Base-by-base conservation (phyloP, 2,797 vertebrate genomes). In the Apogon talboti region DNA sequence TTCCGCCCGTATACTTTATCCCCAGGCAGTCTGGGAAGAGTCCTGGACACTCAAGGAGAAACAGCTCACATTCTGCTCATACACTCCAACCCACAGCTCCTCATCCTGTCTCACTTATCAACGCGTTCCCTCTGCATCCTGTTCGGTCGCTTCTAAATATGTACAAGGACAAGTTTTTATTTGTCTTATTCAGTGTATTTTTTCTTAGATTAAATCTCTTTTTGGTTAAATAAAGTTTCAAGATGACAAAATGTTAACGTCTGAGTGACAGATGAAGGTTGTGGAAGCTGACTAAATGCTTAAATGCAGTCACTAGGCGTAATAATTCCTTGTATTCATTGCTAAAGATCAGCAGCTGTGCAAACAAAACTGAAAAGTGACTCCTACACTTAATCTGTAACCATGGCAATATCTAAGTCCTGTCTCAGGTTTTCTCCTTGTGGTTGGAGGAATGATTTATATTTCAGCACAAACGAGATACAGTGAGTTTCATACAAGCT, bases 31-130 rank as follows among this genome's bases (percentile, higher is more conserved):
- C 79, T 74, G 62, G 35, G 53, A 76, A 62, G 74, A 71, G 64
- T 78, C 72, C 43, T 73, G 46, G 71, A 84, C 74, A 56, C 68
- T 80, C 74, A 81, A 84, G 74, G 80, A 80, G 75, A 85, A 76
- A 81, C 9, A 62, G 79, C 79, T 82, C 80, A 76, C 58, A 66
- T 82, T 90, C 68, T 66, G 58, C 59, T 76, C 47, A 62, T 67
- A 64, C 60, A 53, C 46, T 53, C 64, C 14, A 64, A 50, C 47
- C 49, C 4, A 3, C 21, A 57, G 55, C 63, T 57, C 58, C 45
- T 74, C 65, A 54, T 71, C 60, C 71, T 79, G 64, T 67, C 66
- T 56, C 42, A 72, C 30, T 35, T 71, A 43, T 75, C 55, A 57
- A 73, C 70, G 58, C 65, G 28, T 37, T 62, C 38, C 16, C 35